Base-by-base conservation (phyloP, 2,797 vertebrate species). In the Aselliscus stoliczkanus region DNA sequence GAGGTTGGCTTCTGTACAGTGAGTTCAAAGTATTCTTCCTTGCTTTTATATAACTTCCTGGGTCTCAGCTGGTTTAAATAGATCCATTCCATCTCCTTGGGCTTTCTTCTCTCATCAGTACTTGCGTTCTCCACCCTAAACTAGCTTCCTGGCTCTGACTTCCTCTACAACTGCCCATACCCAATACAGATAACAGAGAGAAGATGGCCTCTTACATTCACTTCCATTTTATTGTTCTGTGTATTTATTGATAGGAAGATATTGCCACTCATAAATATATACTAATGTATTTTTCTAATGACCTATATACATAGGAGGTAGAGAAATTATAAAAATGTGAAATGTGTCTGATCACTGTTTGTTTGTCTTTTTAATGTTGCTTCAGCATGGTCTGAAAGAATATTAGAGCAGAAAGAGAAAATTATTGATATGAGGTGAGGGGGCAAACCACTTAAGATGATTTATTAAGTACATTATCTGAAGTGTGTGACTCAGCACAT, bases 401-500 rank as follows among this genome's bases (percentile, higher is more conserved):
- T 94, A 62, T 84, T 93, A 94, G 13, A 86, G 44, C 54, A 79
- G 83, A 23, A 90, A 80, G 70, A 91, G 47, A 88, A 92, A 92
- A 80, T 81, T 42, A 62, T 37, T 95, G 47, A 29, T 87, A 69
- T 20, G 62, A 29, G 20, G 12, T 65, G 13, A 88, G 39, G 17
- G 47, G n/a, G 15, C 23, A 95, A 93, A 60, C 34, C 80, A 90
- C 44, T 93, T 90, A 92, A 39, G n/a, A 88, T 90, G 81, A 90
- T 93, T 95, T 93, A 95, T 92, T 81, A 90, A 91, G 47, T 83
- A 83, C 83, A 93, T 96, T 72, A 85, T 70, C 56, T 94, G 25
- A 94, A 96, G 81, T 92, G 23, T 13, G 18, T 92, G 39, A 90
- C 23, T 73, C 34, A 44, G 54, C 37, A 95, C n/a, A 92, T 90